A percentile compares a stretch with the other conserved stretches of the same genome.
phyloP scores from a whole-genome alignment of 2,113 vertebrate species.

The Myocastor coypus region DNA sequence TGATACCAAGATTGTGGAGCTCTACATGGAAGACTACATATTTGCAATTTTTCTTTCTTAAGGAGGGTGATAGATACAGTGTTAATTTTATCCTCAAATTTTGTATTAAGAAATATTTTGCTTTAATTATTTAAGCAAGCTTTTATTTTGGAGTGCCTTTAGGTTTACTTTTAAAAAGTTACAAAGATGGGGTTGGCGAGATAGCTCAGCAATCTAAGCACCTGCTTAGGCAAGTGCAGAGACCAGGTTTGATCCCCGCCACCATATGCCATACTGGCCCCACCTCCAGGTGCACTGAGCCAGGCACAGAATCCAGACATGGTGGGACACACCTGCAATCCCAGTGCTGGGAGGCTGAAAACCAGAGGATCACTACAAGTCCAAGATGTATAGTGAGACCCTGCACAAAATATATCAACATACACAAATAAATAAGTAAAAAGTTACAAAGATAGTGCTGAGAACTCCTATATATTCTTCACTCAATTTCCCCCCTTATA shows the following conservation, averaged over 20 bases:
- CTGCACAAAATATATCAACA: too few relatives aligned
- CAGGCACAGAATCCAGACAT: too few relatives aligned
- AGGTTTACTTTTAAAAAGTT: background rate
- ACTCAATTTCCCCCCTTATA: background rate
- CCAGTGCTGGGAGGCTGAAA: too few relatives aligned
- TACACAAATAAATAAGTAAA: background rate
- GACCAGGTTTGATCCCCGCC: too few relatives aligned
- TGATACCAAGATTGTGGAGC: background rate
- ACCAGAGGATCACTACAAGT: too few relatives aligned
- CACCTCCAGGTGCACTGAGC: too few relatives aligned
- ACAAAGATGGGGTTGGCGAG: background rate
- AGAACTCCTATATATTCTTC: background rate
- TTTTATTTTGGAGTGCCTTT: constrained; percentile 11
- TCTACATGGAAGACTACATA: background rate
- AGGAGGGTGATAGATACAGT: background rate
- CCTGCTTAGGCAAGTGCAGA: too few relatives aligned
- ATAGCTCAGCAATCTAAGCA: too few relatives aligned
- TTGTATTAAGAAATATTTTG: background rate
- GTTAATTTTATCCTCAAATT: background rate
- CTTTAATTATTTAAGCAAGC: constrained; percentile 21
- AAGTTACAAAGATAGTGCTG: background rate
- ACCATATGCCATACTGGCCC: too few relatives aligned
- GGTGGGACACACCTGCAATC: too few relatives aligned
- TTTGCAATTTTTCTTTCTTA: constrained; percentile 48
- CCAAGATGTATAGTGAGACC: too few relatives aligned